phyloP scores from a whole-genome alignment of 1,140 invertebrate genomes.

The Macrostomum lignano region DNA sequence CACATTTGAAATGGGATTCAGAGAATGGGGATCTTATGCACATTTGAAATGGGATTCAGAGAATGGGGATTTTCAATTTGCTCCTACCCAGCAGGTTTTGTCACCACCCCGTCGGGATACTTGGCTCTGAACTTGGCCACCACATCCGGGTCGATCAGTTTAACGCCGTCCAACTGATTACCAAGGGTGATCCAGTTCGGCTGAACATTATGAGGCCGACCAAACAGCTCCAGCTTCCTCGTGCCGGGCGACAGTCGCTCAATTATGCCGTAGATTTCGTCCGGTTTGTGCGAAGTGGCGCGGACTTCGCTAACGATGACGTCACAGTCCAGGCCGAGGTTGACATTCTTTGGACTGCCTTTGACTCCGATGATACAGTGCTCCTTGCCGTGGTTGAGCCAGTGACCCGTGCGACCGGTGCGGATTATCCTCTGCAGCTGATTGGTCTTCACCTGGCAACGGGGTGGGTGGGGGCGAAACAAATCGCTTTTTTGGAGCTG shows the following conservation, averaged over 20 bases:
- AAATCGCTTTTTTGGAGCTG: too few species aligned
- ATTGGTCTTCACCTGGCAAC: constrained; percentile 90
- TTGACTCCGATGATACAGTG: constrained; percentile 48
- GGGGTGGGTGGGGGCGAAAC: too few species aligned
- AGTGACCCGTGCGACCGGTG: constrained; percentile 78
- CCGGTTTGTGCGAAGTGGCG: constrained; percentile 83
- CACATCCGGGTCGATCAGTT: constrained; percentile 62
- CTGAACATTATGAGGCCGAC: constrained; percentile 79
- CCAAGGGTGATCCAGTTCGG: constrained; percentile 90
- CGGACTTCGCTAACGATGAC: constrained; percentile 74
- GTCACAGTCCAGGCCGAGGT: constrained; percentile 75
- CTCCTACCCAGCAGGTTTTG: too few species aligned
- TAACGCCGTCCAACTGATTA: constrained; percentile 75
- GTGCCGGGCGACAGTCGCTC: constrained; percentile 43
- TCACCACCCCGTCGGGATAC: constrained; percentile 4
- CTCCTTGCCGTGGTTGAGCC: constrained; percentile 93
- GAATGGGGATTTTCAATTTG: too few species aligned
- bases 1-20: too few species aligned
- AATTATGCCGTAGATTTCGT: constrained; percentile 67
- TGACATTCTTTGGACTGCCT: constrained; percentile 35
- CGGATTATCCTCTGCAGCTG: constrained; percentile 81
- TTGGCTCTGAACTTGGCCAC: constrained; percentile 25
- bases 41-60: too few species aligned
- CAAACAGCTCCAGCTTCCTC: constrained; percentile 84
- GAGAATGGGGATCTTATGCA: too few species aligned